These are phyloP conservation scores for Cryptomyrus ogoouensis DNA, from an alignment of 2,113 vertebrate genomes.

Conservation along the genomic window DNA sequence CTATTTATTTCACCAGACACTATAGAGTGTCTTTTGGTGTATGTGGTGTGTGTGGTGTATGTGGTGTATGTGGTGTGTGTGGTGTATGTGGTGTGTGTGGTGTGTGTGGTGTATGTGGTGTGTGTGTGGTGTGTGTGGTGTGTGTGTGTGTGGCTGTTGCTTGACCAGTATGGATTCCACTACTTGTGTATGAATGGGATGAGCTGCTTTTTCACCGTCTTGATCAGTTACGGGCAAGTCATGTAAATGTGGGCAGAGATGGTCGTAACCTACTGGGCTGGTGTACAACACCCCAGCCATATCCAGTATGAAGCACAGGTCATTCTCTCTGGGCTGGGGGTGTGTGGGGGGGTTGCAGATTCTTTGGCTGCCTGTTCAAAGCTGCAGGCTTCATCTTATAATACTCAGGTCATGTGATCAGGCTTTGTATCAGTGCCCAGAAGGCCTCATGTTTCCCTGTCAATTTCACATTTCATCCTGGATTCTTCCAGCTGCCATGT, in stretches of 20 bases:
- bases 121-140: not conserved
- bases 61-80: too few species aligned
- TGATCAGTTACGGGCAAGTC: not conserved
- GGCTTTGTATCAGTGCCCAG: not conserved
- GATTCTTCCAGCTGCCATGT: not conserved
- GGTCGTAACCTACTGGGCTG: not conserved
- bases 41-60: too few species aligned
- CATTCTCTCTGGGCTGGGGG: not conserved
- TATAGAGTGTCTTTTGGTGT: not conserved
- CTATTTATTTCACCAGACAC: not conserved
- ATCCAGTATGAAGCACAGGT: not conserved
- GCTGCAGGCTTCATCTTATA: not conserved
- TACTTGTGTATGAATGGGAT: not conserved
- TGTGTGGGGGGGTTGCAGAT: not conserved
- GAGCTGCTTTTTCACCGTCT: not conserved
- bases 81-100: too few species aligned
- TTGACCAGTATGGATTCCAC: not conserved
- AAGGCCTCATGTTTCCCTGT: not conserved
- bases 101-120: too few species aligned
- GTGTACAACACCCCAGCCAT: not conserved
- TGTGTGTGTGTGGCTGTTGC: not conserved
- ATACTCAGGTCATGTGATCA: not conserved
- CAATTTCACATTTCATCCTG: not conserved
- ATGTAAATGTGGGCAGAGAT: not conserved
- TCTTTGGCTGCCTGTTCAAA: not conserved